Evolutionary conservation across 2,113 vertebrate species (phyloP).

Genomic region (Cavia porcellus): DNA sequence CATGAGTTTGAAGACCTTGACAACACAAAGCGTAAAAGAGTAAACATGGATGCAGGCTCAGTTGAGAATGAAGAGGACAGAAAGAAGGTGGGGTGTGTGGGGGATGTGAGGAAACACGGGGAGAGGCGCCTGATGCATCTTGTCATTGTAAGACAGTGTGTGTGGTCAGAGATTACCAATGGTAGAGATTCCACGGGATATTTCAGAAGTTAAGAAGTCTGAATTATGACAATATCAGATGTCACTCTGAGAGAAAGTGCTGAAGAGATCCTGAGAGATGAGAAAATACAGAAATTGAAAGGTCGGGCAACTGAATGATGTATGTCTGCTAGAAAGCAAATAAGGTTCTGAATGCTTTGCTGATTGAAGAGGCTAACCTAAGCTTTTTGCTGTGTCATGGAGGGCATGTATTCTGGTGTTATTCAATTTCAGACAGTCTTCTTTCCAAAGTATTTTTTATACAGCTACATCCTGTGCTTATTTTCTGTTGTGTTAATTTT

Average conservation of each 20-base stretch:
- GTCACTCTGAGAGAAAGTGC: not conserved
- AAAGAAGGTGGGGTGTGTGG: not conserved
- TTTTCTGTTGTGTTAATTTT: not conserved
- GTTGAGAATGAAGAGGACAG: not conserved
- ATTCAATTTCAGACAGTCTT: conserved; percentile 35
- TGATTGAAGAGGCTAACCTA: not conserved
- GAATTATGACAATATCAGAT: not conserved
- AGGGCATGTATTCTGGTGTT: not conserved
- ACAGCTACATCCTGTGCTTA: not conserved
- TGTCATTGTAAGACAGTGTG: not conserved
- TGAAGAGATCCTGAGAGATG: not conserved
- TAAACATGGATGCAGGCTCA: not conserved
- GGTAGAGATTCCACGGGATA: not conserved
- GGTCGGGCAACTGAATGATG: not conserved
- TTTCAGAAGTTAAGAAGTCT: not conserved
- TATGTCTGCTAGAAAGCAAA: not conserved
- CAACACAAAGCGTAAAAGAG: not conserved
- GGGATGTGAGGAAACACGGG: not conserved
- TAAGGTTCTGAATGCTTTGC: not conserved
- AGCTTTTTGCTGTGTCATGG: not conserved
- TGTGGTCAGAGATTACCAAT: not conserved
- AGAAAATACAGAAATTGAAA: conserved; percentile 29
- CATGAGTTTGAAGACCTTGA: not conserved
- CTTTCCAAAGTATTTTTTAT: not conserved
- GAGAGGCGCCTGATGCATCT: not conserved